Evolutionary conservation across 2,797 vertebrate genomes (phyloP).

Genomic region (Amblyraja radiata): DNA sequence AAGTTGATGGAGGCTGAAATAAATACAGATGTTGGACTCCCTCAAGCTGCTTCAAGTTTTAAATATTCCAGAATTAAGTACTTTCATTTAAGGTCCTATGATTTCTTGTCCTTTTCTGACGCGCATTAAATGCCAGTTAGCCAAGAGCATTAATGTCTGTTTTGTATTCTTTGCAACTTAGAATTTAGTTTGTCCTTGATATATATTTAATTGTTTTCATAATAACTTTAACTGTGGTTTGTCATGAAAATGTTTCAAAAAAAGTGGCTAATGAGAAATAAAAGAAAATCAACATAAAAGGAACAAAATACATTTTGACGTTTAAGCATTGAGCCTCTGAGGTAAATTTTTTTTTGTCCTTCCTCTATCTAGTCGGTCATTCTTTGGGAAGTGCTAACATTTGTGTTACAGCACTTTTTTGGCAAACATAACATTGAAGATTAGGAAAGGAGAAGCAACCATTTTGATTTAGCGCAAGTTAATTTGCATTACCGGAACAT

Average conservation of each 20-base stretch:
- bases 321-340: not conserved
- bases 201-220: not conserved
- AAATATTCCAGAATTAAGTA: not conserved
- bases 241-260: not conserved
- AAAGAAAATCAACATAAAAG: not conserved
- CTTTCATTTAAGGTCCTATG: not conserved
- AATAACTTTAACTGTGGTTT: not conserved
- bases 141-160: not conserved
- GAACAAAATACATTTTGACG: too few relatives aligned
- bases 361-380: not conserved
- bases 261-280: not conserved
- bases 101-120: not conserved
- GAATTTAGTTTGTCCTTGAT: not conserved
- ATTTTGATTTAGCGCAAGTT: not conserved
- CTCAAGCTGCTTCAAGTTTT: not conserved
- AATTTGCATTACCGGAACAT: not conserved
- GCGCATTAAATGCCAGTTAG: not conserved
- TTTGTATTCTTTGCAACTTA: not conserved
- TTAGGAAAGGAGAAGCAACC: not conserved
- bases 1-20: too few relatives aligned
- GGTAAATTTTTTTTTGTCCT: not conserved
- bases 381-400: not conserved
- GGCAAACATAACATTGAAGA: not conserved
- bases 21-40: not conserved
- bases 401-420: not conserved